Conservation (phyloP, 2,113 vertebrate species). For the Barbus barbus region DNA sequence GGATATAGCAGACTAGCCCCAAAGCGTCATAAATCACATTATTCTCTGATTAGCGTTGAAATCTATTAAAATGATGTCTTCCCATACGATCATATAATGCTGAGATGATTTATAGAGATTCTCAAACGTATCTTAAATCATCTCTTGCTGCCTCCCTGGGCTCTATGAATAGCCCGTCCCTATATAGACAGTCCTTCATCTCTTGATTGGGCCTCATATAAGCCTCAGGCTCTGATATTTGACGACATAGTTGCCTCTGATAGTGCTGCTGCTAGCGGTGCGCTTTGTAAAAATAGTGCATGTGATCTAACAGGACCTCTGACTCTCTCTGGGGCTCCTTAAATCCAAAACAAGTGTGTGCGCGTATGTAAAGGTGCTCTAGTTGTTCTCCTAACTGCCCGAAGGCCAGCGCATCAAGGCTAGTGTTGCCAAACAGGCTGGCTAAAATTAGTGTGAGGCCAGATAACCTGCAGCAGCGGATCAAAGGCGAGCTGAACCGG, state of each 20-base stretch:
- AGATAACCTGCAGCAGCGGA: conserved; percentile 42
- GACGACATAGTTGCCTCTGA: conserved; percentile 18
- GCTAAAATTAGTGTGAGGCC: conserved; percentile 52
- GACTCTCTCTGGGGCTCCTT: conserved; percentile 17
- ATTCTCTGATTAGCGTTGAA: conserved; percentile 24
- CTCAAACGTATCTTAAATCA: conserved; percentile 18
- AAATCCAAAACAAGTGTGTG: not conserved
- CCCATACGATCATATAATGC: not conserved
- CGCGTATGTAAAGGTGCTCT: not conserved
- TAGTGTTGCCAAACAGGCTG: conserved; percentile 19
- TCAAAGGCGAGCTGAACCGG: conserved; percentile 39
- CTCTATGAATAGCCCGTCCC: conserved; percentile 38
- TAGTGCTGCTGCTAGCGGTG: conserved; percentile 24
- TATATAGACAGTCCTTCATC: conserved; percentile 26
- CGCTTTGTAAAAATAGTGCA: conserved; percentile 51
- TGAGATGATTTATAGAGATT: conserved; percentile 3
- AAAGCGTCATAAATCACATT: conserved; percentile 10
- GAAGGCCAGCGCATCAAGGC: conserved; percentile 44
- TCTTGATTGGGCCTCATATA: conserved; percentile 22
- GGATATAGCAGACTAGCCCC: not conserved
- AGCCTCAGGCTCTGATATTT: conserved; percentile 48
- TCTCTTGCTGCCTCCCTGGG: not conserved
- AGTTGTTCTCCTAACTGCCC: not conserved
- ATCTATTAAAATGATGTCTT: conserved; percentile 22
- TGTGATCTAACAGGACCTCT: conserved; percentile 35